Percentiles rank a stretch among this genome's conserved stretches.
Evolutionary conservation across 1,140 invertebrate genomes (phyloP).

Genomic region (Nautilus pompilius): DNA sequence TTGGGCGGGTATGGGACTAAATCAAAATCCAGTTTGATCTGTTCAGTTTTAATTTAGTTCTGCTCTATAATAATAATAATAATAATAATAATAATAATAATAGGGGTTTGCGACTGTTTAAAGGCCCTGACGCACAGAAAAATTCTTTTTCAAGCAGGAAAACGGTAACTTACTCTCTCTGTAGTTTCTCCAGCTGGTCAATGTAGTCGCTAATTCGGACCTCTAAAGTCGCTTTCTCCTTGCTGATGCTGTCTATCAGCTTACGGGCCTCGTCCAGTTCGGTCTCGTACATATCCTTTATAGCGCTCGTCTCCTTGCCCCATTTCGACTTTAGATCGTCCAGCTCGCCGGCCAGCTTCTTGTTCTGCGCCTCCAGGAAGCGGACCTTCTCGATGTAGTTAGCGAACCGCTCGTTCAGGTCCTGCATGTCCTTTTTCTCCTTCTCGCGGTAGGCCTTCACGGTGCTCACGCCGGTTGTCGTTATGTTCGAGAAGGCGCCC

Average conservation of each 20-base stretch:
- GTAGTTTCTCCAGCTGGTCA: conserved; percentile 42
- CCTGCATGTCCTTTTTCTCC: conserved; percentile 60
- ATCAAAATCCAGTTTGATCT: no score
- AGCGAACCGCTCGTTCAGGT: conserved; percentile 59
- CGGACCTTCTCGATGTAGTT: conserved; percentile 61
- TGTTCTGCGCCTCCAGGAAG: conserved; percentile 59
- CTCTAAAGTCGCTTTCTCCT: conserved; percentile 46
- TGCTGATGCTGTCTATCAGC: conserved; percentile 47
- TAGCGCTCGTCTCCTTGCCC: conserved; percentile 56
- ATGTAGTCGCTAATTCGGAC: conserved; percentile 37
- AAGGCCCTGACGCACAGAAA: no score
- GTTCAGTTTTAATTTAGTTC: no score
- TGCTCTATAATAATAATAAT: no score
- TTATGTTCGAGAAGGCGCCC: conserved; percentile 38
- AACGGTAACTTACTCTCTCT: conserved; percentile 51
- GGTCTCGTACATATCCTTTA: conserved; percentile 59
- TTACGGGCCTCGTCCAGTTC: conserved; percentile 52
- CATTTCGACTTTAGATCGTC: conserved; percentile 55
- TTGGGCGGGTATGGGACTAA: no score
- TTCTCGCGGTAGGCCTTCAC: conserved; percentile 55
- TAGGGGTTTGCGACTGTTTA: no score
- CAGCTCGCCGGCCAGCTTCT: conserved; percentile 57
- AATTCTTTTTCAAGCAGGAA: no score
- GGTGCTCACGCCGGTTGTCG: conserved; percentile 46
- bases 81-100: no score